phyloP scores from a whole-genome alignment of 2,113 vertebrate genomes.

The Sylvia atricapilla region DNA sequence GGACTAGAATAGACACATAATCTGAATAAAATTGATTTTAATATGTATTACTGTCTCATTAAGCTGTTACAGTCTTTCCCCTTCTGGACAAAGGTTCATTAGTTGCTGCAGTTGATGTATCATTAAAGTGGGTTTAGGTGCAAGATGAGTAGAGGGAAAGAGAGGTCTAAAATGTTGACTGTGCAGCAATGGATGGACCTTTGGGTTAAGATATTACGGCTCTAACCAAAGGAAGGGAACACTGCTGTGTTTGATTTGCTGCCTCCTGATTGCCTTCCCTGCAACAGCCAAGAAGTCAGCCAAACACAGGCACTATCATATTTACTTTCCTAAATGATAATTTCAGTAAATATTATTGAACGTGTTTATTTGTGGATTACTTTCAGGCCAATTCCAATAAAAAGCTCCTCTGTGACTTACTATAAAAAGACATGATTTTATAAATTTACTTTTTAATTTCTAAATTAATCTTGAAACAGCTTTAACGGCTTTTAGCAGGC shows the following conservation, averaged over 20 bases:
- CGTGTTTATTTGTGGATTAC: slow-evolving; percentile 30
- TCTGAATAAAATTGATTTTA: slow-evolving; percentile 56
- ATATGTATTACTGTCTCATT: slow-evolving; percentile 53
- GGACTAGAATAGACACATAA: slow-evolving; percentile 43
- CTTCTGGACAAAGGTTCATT: slow-evolving; percentile 46
- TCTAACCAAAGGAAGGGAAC: neutral
- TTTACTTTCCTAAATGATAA: slow-evolving; percentile 6
- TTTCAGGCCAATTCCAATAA: slow-evolving; percentile 21
- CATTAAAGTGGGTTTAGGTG: neutral
- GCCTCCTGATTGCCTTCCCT: neutral
- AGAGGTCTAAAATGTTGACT: neutral
- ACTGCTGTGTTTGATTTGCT: neutral
- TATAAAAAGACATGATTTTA: neutral
- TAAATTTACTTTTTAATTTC: neutral
- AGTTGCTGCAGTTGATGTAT: slow-evolving; percentile 2
- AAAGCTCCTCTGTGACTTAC: neutral
- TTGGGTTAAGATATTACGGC: neutral
- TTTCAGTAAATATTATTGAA: slow-evolving; percentile 31
- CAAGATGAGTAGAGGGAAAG: neutral
- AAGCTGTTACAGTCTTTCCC: slow-evolving; percentile 30
- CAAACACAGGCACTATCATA: neutral
- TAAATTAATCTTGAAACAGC: neutral
- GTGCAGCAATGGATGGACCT: neutral
- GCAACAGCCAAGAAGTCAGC: neutral
- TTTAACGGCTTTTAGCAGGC: neutral